These are phyloP conservation scores for Zosterops borbonicus DNA, from an alignment of 2,113 vertebrate species.

Conservation along the genomic window DNA sequence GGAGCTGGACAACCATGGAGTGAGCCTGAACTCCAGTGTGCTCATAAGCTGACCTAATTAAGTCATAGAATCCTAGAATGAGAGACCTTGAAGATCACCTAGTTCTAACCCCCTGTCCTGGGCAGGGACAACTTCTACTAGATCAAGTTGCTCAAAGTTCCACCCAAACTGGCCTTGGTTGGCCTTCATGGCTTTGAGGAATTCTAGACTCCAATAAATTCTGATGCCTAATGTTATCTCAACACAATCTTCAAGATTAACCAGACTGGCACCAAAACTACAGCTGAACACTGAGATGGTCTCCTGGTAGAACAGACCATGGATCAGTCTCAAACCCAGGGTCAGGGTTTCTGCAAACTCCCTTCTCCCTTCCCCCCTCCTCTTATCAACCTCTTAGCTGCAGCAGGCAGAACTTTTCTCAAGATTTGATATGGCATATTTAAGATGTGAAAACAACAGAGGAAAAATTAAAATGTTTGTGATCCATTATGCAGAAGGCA, in stretches of 20 bases:
- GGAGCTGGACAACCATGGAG: background rate
- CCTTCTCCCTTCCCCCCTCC: background rate
- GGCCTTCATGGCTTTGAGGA: background rate
- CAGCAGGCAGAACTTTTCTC: background rate
- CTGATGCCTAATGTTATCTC: background rate
- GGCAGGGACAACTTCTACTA: background rate
- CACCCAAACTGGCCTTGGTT: background rate
- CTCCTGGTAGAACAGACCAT: background rate
- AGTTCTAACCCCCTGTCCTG: background rate
- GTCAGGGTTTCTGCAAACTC: background rate
- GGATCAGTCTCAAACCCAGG: background rate
- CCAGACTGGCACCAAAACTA: background rate
- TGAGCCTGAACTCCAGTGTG: background rate
- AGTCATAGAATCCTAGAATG: background rate
- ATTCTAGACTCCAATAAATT: background rate
- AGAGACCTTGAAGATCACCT: background rate
- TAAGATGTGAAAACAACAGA: background rate
- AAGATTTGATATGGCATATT: background rate
- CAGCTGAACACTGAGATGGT: background rate
- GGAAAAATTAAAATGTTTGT: conserved; percentile 37
- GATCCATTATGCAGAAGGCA: conserved; percentile 22
- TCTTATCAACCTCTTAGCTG: background rate
- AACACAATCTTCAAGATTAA: background rate
- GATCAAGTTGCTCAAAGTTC: background rate
- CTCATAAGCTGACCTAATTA: background rate